A percentile compares a stretch with the other conserved stretches of the same genome.
These are phyloP conservation scores for Clarias magur DNA, from an alignment of 2,113 vertebrate genomes.

Conservation along the genomic window DNA sequence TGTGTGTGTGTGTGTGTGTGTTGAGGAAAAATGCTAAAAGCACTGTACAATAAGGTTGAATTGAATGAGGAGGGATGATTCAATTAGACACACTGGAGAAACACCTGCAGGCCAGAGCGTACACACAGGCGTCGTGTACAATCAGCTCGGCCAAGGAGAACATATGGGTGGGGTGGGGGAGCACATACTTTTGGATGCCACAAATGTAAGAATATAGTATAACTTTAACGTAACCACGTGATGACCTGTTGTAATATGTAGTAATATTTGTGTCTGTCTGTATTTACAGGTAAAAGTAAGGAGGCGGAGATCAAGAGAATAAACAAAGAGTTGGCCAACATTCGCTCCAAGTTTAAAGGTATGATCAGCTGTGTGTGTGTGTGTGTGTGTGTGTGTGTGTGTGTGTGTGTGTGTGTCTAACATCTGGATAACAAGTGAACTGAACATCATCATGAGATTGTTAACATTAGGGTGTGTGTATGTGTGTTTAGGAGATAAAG, in stretches of 20 bases:
- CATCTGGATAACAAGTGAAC: too few species aligned
- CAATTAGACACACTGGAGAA: too few species aligned
- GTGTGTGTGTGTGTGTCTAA: not conserved
- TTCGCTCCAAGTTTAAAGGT: conserved; percentile 91
- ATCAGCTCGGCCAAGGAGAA: too few species aligned
- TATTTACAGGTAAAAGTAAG: conserved; percentile 86
- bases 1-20: too few species aligned
- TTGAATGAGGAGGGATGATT: too few species aligned
- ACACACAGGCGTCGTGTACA: too few species aligned
- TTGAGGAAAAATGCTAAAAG: too few species aligned
- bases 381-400: not conserved
- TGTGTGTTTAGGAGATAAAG: conserved; percentile 79
- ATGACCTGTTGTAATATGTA: not conserved
- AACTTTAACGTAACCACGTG: not conserved
- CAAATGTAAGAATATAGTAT: too few species aligned
- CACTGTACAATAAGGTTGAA: too few species aligned
- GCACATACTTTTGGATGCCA: too few species aligned
- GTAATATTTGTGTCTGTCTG: not conserved
- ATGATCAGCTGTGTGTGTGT: not conserved
- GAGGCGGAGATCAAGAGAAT: conserved; percentile 92
- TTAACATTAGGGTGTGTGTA: not conserved
- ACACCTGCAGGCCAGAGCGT: too few species aligned
- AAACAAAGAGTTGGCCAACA: conserved; percentile 92
- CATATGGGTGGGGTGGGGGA: too few species aligned
- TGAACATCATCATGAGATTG: not conserved